Base-by-base conservation (phyloP, 2,888 invertebrate genomes). In the Frankliniella intonsa region DNA sequence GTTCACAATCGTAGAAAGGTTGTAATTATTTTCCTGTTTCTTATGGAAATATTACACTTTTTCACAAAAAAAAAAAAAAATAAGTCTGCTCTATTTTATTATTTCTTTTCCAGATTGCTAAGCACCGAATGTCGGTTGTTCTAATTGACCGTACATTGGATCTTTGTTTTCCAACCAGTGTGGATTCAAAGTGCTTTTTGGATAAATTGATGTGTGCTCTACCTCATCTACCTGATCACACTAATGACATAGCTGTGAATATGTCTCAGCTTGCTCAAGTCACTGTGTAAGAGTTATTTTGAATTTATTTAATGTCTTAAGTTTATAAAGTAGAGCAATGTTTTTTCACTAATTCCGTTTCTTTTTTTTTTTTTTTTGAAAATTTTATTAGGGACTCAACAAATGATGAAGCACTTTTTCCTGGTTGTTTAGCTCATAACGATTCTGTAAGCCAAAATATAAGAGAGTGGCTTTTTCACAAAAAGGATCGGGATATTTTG, bases 201-300 rank as follows among this genome's bases (percentile, higher is more conserved):
- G 69, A 76, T 25, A 76, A 76, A 76, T 12, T 76, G 25, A 9
- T 76, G 7, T 76, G 69, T 76, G n/a, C 69, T 12, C 25, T 76
- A 12, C 69, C 69, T 76, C 69, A 76, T 25, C 22, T 76, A 12
- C 69, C 69, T 12, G 69, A 76, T 12, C 69, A 76, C 22, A 76
- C 22, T 9, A 76, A 76, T 76, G 69, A 76, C 25, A 25, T 76
- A 25, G 69, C 69, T 76, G 69, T 76, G 2, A 76, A 76, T 25
- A 76, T 76, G 69, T 76, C 69, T 76, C 69, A 76, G 25, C 69
- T 76, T 76, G 69, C 69, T 25, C 69, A 76, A 25, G 69, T 76
- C 11, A 76, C 69, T 22, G 69, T 76, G 69, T 76, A 76, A 76
- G 69, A 19, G 17, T 38, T 62, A 62, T 19, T 17, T 14, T 51